Percentiles rank a stretch among this genome's conserved stretches.
These are phyloP conservation scores for Verasper variegatus DNA, from an alignment of 2,113 vertebrate species.

Conservation along the genomic window DNA sequence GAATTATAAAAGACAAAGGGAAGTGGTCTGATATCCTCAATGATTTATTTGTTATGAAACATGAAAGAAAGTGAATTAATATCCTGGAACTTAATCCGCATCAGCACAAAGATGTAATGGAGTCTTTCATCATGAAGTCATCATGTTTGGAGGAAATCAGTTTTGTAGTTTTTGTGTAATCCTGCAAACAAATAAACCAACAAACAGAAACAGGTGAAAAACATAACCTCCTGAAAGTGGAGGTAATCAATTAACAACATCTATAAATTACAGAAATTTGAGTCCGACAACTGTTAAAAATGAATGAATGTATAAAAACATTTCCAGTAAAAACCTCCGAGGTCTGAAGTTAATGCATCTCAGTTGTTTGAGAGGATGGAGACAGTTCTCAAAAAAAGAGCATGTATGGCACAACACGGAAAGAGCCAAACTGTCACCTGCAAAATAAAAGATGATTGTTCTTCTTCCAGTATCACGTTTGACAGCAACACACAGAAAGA, in stretches of 20 bases:
- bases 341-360: slow-evolving; percentile 7
- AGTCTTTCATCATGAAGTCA: no score
- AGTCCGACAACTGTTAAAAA: not conserved
- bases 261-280: not conserved
- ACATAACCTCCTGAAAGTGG: not conserved
- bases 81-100: no score
- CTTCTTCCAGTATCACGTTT: slow-evolving; percentile 25
- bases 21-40: no score
- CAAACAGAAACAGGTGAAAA: not conserved
- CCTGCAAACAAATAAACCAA: not conserved
- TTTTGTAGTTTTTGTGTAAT: not conserved
- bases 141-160: not conserved
- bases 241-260: not conserved
- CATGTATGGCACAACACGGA: not conserved
- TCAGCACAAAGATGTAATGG: no score
- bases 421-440: not conserved
- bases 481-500: slow-evolving; percentile 29
- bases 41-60: no score
- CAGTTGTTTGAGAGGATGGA: not conserved
- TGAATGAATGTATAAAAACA: slow-evolving; percentile 9
- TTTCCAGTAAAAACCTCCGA: not conserved
- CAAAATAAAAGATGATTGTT: slow-evolving; percentile 3
- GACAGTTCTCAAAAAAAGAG: not conserved
- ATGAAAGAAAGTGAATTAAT: no score
- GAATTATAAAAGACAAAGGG: no score